Percentiles rank a stretch among this genome's conserved stretches.
These are phyloP conservation scores for Cataglyphis altisquamis DNA, from an alignment of 2,888 invertebrate genomes.

Conservation along the genomic window DNA sequence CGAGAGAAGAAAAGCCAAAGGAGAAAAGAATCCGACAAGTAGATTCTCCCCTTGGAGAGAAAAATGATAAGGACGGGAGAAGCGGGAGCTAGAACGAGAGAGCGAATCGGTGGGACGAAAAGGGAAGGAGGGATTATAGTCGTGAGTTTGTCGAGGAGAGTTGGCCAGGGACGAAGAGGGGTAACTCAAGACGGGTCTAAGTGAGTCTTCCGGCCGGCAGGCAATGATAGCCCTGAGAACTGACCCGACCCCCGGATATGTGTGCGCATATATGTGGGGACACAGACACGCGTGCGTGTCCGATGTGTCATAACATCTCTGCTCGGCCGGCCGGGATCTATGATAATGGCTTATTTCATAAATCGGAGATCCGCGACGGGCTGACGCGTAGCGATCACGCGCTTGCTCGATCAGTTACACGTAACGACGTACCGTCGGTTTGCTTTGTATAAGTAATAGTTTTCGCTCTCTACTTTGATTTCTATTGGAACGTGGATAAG, in stretches of 20 bases:
- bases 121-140: slow-evolving; percentile 76
- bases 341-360: slow-evolving; percentile 74
- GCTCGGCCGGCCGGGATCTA: slow-evolving; percentile 60
- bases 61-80: slow-evolving; percentile 61
- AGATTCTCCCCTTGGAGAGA: slow-evolving; percentile 62
- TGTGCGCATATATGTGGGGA: slow-evolving; percentile 82
- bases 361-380: slow-evolving; percentile 69
- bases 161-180: slow-evolving; percentile 79
- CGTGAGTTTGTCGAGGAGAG: slow-evolving; percentile 75
- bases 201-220: slow-evolving; percentile 86
- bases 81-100: slow-evolving; percentile 55
- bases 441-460: background rate
- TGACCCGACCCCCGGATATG: slow-evolving; percentile 85
- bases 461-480: background rate
- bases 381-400: slow-evolving; percentile 21
- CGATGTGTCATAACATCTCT: slow-evolving; percentile 82
- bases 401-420: slow-evolving; percentile 3
- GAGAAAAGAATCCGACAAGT: slow-evolving; percentile 66
- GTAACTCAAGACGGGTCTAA: slow-evolving; percentile 86
- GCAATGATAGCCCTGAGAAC: slow-evolving; percentile 86
- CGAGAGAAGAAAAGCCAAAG: slow-evolving; percentile 60
- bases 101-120: slow-evolving; percentile 64
- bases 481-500: slow-evolving; percentile 11
- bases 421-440: background rate
- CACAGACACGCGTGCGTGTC: slow-evolving; percentile 70